Evolutionary conservation across 1,140 invertebrate genomes (phyloP).

Genomic region (Diachasmimorpha longicaudata): DNA sequence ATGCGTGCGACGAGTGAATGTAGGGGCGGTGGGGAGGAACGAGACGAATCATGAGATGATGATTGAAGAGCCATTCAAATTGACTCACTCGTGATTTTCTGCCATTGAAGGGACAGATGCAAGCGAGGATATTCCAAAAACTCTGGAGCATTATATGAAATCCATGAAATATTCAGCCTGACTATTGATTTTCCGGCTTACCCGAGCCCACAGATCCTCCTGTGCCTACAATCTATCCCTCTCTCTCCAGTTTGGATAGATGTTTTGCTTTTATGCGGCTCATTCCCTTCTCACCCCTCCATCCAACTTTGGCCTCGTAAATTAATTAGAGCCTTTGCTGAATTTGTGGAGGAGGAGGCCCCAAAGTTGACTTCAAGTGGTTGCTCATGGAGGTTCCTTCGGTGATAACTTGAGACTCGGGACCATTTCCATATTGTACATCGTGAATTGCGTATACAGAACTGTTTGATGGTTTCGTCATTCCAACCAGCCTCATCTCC

Average conservation of each 20-base stretch:
- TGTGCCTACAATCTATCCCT: not conserved
- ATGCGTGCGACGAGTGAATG: conserved; percentile 15
- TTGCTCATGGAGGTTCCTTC: not conserved
- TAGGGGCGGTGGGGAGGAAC: not conserved
- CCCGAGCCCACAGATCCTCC: conserved; percentile 10
- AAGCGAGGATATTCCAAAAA: not conserved
- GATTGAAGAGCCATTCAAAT: no score
- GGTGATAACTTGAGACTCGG: no score
- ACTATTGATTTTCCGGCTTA: conserved; percentile 50
- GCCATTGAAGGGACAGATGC: not conserved
- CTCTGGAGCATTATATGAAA: conserved; percentile 48
- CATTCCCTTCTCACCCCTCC: not conserved
- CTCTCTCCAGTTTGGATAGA: not conserved
- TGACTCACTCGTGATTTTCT: no score
- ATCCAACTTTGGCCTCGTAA: not conserved
- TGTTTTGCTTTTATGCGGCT: not conserved
- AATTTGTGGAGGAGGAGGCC: not conserved
- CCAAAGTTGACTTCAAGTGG: not conserved
- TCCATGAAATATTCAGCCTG: conserved; percentile 57
- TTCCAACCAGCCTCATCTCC: no score
- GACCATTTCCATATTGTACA: no score
- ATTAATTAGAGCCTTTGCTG: not conserved
- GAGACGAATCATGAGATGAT: no score
- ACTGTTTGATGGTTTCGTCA: no score
- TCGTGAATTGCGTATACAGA: no score